Evolutionary conservation across 92 coral and sea anemone species (phyloP), one percentile per base, ranked within the genome.

Genomic region (Scolanthus callimorphus): DNA sequence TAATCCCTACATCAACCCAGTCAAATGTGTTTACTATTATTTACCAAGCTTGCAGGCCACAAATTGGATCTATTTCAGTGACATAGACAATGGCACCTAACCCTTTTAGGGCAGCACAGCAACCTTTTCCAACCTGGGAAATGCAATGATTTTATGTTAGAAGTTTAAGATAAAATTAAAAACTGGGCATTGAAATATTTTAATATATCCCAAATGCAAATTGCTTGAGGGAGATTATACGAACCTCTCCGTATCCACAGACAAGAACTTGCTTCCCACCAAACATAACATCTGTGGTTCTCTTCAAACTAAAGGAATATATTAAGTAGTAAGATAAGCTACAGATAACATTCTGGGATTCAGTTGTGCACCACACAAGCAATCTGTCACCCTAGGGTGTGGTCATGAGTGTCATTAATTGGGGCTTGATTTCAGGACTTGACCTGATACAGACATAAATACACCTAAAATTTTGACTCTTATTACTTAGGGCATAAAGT

Each of bases 201-300:
- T n/a, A n/a, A n/a, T n/a, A n/a, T n/a, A n/a, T n/a, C n/a, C 10
- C 49, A 19, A 6, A 19, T 6, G 22, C 0, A 45, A 44, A 6
- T 3, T 44, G 1, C 21, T 4, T n/a, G n/a, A n/a, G n/a, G n/a
- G n/a, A n/a, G n/a, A n/a, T n/a, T n/a, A n/a, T n/a, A 49, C 84
- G 51, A 25, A 94, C 99, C 95, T 94, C 99, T 49, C 99, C 99
- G 81, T 88, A 94, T 20, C 99, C 99, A 84, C 96, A 94, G 21
- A 94, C 99, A 19, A 94, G 89, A 22, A 94, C 99, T 73, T 94
- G 99, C 58, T 94, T 94, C 23, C 99, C 99, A 34, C 99, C 99
- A 81, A 94, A 94, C 99, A 94, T 94, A 20, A 94, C 99, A 78
- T 94, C 99, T 13, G 99, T 94, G 27, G 99, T 94, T 69, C 99